These are phyloP conservation scores for Rhabdomys dilectus DNA, from an alignment of 2,113 vertebrate genomes.

Conservation along the genomic window DNA sequence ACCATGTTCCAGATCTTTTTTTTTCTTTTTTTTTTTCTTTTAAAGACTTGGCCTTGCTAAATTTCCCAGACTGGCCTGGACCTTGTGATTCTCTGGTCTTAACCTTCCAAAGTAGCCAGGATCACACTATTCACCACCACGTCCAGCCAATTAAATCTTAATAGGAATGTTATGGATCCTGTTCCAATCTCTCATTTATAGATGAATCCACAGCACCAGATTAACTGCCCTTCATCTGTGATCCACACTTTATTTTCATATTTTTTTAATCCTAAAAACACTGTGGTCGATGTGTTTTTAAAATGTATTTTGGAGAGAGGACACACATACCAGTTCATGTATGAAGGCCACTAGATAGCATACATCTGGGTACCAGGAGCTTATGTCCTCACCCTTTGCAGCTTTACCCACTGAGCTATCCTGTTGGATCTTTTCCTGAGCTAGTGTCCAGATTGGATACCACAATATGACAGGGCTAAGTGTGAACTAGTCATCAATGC, in stretches of 20 bases:
- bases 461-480: not conserved
- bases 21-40: not conserved
- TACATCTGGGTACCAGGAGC: not conserved
- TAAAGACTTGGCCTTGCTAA: not conserved
- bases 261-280: not conserved
- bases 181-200: not conserved
- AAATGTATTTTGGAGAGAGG: not conserved
- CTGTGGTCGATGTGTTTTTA: not conserved
- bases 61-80: not conserved
- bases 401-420: not conserved
- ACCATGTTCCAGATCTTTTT: not conserved
- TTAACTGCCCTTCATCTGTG: not conserved
- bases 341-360: not conserved
- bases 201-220: not conserved
- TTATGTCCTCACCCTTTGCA: not conserved
- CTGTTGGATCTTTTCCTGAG: not conserved
- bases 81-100: not conserved
- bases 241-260: not conserved
- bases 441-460: not conserved
- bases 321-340: not conserved
- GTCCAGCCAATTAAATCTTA: not conserved
- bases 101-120: not conserved
- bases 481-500: constrained; percentile 11
- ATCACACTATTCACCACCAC: not conserved
- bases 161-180: constrained; percentile 12